These are phyloP conservation scores for Campoplex nolae DNA, from an alignment of 2,888 invertebrate species.

Conservation along the genomic window DNA sequence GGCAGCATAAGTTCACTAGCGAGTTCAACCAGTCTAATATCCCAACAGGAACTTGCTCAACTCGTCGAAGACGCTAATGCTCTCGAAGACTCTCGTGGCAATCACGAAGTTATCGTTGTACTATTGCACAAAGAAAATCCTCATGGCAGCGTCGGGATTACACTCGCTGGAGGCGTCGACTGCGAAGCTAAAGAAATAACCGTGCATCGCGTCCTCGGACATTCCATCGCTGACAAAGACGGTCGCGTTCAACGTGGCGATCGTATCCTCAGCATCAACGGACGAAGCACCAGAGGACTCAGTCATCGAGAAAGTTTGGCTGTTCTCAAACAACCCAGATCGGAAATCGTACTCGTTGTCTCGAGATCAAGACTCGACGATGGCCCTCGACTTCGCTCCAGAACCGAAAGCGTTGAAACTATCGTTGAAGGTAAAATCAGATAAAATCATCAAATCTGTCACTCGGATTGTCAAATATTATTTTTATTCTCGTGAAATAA, in stretches of 20 bases:
- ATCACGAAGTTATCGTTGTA: slow-evolving; percentile 88
- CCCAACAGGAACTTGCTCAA: slow-evolving; percentile 88
- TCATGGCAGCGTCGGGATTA: slow-evolving; percentile 93
- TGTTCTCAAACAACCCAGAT: slow-evolving; percentile 92
- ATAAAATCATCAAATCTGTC: neutral
- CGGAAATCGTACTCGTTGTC: slow-evolving; percentile 92
- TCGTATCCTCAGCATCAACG: slow-evolving; percentile 95
- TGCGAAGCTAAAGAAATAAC: slow-evolving; percentile 97
- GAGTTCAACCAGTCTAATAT: slow-evolving; percentile 86
- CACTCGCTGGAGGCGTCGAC: slow-evolving; percentile 94
- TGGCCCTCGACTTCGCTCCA: slow-evolving; percentile 73
- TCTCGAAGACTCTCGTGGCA: slow-evolving; percentile 86
- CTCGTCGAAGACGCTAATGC: slow-evolving; percentile 89
- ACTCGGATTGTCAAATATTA: neutral
- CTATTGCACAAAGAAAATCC: slow-evolving; percentile 89
- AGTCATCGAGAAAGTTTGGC: slow-evolving; percentile 95
- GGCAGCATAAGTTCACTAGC: slow-evolving; percentile 87
- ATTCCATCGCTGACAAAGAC: slow-evolving; percentile 94
- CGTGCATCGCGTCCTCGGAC: slow-evolving; percentile 94
- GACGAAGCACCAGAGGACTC: slow-evolving; percentile 92
- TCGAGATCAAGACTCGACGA: slow-evolving; percentile 85
- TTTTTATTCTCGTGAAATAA: too few relatives aligned
- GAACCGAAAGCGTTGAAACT: slow-evolving; percentile 82
- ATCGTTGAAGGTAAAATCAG: slow-evolving; percentile 80
- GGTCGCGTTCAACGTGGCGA: slow-evolving; percentile 95